phyloP scores from a whole-genome alignment of 2,113 vertebrate genomes.

The Mormoops blainvillei region DNA sequence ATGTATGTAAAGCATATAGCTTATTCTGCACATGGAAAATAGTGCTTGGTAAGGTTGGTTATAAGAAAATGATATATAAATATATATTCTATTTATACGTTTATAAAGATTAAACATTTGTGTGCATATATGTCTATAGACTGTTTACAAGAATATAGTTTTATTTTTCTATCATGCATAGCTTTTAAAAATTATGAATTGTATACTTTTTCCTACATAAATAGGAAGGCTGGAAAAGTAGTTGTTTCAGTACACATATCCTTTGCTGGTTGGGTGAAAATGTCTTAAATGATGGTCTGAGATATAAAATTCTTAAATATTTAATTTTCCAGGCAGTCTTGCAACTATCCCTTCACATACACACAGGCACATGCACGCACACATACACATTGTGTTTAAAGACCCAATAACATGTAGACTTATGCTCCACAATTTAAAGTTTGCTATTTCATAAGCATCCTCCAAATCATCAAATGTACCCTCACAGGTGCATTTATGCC shows the following conservation, averaged over 20 bases:
- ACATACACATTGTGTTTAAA: neutral
- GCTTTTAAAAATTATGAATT: neutral
- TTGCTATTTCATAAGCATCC: neutral
- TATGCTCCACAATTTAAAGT: neutral
- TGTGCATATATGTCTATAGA: neutral
- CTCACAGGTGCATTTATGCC: neutral
- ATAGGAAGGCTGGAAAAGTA: neutral
- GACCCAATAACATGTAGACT: neutral
- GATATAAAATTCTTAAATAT: conserved; percentile 27
- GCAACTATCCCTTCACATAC: neutral
- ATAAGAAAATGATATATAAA: neutral
- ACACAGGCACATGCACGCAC: neutral
- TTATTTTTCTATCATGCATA: neutral
- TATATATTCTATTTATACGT: neutral
- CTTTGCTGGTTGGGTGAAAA: neutral
- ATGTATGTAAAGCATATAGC: neutral
- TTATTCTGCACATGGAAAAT: neutral
- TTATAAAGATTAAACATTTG: neutral
- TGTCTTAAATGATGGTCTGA: neutral
- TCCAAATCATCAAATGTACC: neutral
- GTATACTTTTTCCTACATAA: neutral
- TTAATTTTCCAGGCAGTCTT: neutral
- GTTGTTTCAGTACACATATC: neutral
- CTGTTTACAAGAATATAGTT: neutral
- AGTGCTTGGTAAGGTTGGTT: neutral